Evolutionary conservation across 2,797 vertebrate species (phyloP).

Genomic region (Karalla daura): DNA sequence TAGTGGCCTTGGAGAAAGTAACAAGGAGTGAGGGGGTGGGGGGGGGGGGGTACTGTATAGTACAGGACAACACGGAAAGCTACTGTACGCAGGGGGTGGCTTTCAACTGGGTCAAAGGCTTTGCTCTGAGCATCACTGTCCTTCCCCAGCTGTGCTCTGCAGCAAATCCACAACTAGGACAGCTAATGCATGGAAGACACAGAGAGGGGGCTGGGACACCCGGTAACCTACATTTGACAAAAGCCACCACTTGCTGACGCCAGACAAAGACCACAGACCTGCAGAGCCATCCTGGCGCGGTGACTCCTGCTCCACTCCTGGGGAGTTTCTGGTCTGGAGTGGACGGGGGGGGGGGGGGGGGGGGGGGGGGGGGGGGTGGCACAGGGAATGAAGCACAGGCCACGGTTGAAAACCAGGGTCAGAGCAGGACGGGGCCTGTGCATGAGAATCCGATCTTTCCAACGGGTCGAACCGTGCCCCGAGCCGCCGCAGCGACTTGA

Average conservation of each 20-base stretch:
- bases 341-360: background rate
- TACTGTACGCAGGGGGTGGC: conserved; percentile 20
- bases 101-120: conserved; percentile 67
- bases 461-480: too few relatives aligned
- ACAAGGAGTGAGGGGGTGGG: background rate
- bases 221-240: conserved; percentile 75
- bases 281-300: background rate
- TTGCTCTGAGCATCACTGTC: conserved; percentile 32
- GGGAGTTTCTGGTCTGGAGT: too few relatives aligned
- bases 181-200: conserved; percentile 8
- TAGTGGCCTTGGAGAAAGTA: conserved; percentile 16
- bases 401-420: too few relatives aligned
- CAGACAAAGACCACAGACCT: conserved; percentile 32
- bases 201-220: conserved; percentile 24
- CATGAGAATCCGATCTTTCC: too few relatives aligned
- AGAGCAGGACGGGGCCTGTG: too few relatives aligned
- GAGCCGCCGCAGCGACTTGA: too few relatives aligned
- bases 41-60: background rate
- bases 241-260: conserved; percentile 45
- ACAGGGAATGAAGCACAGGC: too few relatives aligned
- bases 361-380: too few relatives aligned
- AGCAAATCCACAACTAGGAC: conserved; percentile 71
- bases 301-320: background rate
- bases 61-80: conserved; percentile 6
- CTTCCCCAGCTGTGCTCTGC: conserved; percentile 51